These are phyloP conservation scores for Cephus cinctus DNA, from an alignment of 1,140 invertebrate genomes.

Conservation along the genomic window DNA sequence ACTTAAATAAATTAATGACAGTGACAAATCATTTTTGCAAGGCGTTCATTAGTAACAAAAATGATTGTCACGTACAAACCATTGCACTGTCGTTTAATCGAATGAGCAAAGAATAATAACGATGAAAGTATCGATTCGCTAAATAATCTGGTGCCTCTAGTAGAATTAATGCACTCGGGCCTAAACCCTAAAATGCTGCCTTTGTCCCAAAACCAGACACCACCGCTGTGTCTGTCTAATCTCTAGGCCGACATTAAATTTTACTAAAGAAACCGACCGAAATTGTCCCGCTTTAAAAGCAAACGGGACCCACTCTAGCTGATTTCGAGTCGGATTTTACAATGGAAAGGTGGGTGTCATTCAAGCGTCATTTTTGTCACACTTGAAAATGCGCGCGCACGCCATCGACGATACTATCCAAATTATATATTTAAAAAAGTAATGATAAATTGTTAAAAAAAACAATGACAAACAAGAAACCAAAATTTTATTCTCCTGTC, in stretches of 20 bases:
- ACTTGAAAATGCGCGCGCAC: no score
- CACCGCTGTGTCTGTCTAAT: constrained; percentile 49
- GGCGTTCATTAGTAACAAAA: no score
- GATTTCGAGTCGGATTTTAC: constrained; percentile 42
- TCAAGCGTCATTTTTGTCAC: constrained; percentile 3
- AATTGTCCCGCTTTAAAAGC: constrained; percentile 34
- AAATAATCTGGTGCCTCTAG: constrained; percentile 39
- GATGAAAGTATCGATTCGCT: no score
- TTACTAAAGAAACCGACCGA: constrained; percentile 34
- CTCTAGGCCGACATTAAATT: constrained; percentile 35
- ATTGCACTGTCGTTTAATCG: no score
- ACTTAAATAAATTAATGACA: no score
- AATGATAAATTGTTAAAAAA: background rate
- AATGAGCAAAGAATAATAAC: no score
- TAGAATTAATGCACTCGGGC: constrained; percentile 43
- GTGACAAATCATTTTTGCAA: no score
- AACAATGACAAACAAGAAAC: constrained; percentile 4
- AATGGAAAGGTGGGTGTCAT: constrained; percentile 38
- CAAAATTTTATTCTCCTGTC: no score
- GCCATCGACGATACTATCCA: background rate
- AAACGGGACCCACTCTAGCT: constrained; percentile 35
- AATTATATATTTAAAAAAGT: constrained; percentile 7
- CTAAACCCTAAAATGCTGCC: constrained; percentile 50
- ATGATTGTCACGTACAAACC: no score
- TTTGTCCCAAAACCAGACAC: constrained; percentile 43